Base-by-base conservation (phyloP, 2,113 vertebrate genomes). In the Cariama cristata region DNA sequence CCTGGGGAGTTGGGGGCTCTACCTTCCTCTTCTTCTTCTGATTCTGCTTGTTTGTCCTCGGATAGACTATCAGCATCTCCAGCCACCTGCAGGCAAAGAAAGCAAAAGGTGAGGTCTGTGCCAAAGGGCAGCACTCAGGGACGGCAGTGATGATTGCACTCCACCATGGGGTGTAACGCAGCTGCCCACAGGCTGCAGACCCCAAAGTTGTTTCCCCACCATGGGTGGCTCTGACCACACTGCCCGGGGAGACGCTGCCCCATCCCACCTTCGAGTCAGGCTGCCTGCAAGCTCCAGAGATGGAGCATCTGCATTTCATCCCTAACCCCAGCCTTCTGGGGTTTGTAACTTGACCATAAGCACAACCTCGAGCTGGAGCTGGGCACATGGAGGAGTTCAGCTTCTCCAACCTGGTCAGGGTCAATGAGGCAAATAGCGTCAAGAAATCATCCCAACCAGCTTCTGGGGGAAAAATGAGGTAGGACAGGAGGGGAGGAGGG, bases 11-110 rank as follows among this genome's bases (percentile, higher is more conserved):
- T 23, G 99, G 99, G 18, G 99, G 98, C 96, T 99, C 99, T 16
- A 99, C 99, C 95, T 99, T 99, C 97, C 99, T 99, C 92, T 99
- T 99, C 97, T 99, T 99, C 98, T 99, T 99, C 98, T 99, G 99
- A 97, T 99, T 99, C 97, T 99, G 99, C 94, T 99, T 99, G 97
- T 99, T 99, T 77, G 99, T 99, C 95, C 99, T 98, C 4, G 99
- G 99, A 90, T 99, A 99, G 53, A 99, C 98, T 4, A 99, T 98
- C 92, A 99, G 98, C 97, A 99, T 99, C 91, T 99, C 99, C 96
- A 99, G 98, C 99, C 99, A 99, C 88, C 99, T 99, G 93, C 11
- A 17, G 45, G 74, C 60, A 97, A 68, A 74, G 40, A 91, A 90
- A 91, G 44, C 27, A 83, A 20, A 66, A 35, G 35, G 52, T 95